phyloP scores from a whole-genome alignment of 2,113 vertebrate species.

The human region GRCh38 chr2:135833501-135834000 shows the following conservation, averaged over 20 bases:
- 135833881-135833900: not conserved
- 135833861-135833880: not conserved
- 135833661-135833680: too few species aligned
- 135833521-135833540: too few species aligned
- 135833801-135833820: not conserved
- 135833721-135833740: too few species aligned
- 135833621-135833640: too few species aligned
- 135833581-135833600: too few species aligned
- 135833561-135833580: too few species aligned
- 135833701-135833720: too few species aligned
- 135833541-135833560: too few species aligned
- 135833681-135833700: too few species aligned
- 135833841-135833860: not conserved
- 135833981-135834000: not conserved
- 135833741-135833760: not conserved
- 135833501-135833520: rapidly evolving
- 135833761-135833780: not conserved
- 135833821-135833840: not conserved
- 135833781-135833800: not conserved
- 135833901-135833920: not conserved
- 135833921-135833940: not conserved
- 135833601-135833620: too few species aligned
- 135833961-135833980: not conserved
- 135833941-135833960: too few species aligned
- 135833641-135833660: too few species aligned